phyloP scores from a whole-genome alignment of 1,140 invertebrate species.

The Camponotus pennsylvanicus region DNA sequence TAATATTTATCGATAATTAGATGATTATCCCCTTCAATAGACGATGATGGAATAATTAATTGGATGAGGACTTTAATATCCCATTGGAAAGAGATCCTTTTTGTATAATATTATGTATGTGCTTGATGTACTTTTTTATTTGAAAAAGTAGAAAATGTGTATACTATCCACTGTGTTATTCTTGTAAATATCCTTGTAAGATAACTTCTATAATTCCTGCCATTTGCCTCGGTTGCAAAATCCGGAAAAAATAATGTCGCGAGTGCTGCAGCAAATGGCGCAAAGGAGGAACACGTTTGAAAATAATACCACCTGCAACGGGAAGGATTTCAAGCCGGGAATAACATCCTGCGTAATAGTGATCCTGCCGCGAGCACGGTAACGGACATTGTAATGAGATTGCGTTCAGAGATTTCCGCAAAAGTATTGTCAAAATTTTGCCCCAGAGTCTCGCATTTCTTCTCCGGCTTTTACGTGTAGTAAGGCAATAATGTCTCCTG shows the following conservation, averaged over 20 bases:
- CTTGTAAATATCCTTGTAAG: not conserved
- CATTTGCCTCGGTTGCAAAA: constrained; percentile 40
- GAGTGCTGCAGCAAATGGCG: constrained; percentile 43
- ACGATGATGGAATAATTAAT: constrained; percentile 20
- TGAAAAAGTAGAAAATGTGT: not conserved
- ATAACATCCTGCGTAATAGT: constrained; percentile 64
- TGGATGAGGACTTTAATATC: not conserved
- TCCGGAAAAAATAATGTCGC: constrained; percentile 56
- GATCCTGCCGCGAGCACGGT: constrained; percentile 56
- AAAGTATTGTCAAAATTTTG: constrained; percentile 58
- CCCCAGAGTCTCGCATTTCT: constrained; percentile 30
- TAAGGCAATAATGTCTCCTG: constrained; percentile 11
- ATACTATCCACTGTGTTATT: not conserved
- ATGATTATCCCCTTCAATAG: constrained; percentile 23
- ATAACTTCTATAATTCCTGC: constrained; percentile 50
- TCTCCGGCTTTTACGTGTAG: not conserved
- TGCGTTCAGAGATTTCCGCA: constrained; percentile 52
- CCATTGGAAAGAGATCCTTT: not conserved
- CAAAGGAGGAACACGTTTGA: constrained; percentile 57
- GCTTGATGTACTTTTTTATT: not conserved
- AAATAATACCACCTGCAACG: constrained; percentile 62
- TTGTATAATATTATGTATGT: not conserved
- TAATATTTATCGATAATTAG: constrained; percentile 7
- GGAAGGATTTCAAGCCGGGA: constrained; percentile 52
- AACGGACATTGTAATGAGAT: constrained; percentile 70